These are phyloP conservation scores for Daboia siamensis DNA, from an alignment of 2,113 vertebrate species.

Conservation along the genomic window DNA sequence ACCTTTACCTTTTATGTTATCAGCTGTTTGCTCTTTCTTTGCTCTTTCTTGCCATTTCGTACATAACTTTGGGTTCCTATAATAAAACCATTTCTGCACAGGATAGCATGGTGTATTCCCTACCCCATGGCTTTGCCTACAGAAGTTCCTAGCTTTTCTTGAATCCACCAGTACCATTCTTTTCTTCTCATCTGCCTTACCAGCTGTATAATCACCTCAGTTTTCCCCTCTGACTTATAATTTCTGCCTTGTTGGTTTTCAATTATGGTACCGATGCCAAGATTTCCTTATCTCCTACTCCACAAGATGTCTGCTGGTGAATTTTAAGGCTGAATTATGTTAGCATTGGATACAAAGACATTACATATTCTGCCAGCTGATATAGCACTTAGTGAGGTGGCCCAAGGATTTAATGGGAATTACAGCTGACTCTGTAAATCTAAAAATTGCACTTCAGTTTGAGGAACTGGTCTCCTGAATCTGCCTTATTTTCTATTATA, in stretches of 20 bases:
- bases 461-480: neutral
- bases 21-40: neutral
- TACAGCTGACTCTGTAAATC: neutral
- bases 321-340: neutral
- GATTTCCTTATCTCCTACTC: neutral
- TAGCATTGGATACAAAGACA: neutral
- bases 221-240: neutral
- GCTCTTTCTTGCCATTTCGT: neutral
- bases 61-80: neutral
- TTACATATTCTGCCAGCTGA: neutral
- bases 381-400: neutral
- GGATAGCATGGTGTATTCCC: neutral
- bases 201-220: neutral
- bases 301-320: neutral
- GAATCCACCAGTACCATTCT: neutral
- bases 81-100: neutral
- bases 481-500: neutral
- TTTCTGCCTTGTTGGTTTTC: neutral
- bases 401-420: neutral
- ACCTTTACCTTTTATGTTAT: neutral
- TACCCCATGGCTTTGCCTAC: neutral
- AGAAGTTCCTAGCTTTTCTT: neutral
- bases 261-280: neutral
- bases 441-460: neutral
- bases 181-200: neutral